Percentiles rank a stretch among this genome's conserved stretches.
Evolutionary conservation across 37 sponge, comb jelly and placozoan genomes (phyloP).

Genomic region (Geodia barretti): DNA sequence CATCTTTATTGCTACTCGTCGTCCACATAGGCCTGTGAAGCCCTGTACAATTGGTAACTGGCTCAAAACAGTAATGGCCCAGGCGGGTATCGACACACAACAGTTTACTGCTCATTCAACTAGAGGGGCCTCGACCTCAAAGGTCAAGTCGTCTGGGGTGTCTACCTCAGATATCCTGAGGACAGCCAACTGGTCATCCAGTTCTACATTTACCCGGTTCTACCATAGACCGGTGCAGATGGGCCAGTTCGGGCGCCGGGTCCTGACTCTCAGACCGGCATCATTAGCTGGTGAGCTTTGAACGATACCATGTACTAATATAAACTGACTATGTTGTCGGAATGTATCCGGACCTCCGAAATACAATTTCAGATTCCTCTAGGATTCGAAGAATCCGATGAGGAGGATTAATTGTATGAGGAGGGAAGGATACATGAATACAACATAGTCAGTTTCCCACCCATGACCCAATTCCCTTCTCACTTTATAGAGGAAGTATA

Average conservation of each 20-base stretch:
- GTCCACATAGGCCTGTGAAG: neutral
- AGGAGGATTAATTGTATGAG: no score
- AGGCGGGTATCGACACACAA: slow-evolving; percentile 17
- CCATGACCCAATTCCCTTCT: no score
- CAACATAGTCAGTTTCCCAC: no score
- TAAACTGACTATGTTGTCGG: slow-evolving; percentile 25
- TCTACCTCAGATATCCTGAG: slow-evolving; percentile 32
- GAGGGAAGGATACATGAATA: no score
- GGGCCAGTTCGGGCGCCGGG: slow-evolving; percentile 6
- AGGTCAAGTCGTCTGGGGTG: slow-evolving; percentile 24
- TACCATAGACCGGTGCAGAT: slow-evolving; percentile 32
- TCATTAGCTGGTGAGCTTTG: slow-evolving; percentile 22
- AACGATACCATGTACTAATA: no score
- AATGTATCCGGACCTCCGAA: slow-evolving; percentile 52
- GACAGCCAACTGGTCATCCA: slow-evolving; percentile 29
- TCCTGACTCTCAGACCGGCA: neutral
- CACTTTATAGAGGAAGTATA: no score
- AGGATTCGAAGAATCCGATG: slow-evolving; percentile 27
- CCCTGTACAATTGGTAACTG: slow-evolving; percentile 4
- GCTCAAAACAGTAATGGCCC: neutral
- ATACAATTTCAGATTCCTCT: slow-evolving; percentile 49
- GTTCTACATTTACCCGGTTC: slow-evolving; percentile 22
- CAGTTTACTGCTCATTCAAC: slow-evolving; percentile 43
- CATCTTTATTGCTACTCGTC: neutral
- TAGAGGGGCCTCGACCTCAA: slow-evolving; percentile 20